Evolutionary conservation across 2,888 invertebrate genomes (phyloP).

Genomic region (Priocnemis perturbator): DNA sequence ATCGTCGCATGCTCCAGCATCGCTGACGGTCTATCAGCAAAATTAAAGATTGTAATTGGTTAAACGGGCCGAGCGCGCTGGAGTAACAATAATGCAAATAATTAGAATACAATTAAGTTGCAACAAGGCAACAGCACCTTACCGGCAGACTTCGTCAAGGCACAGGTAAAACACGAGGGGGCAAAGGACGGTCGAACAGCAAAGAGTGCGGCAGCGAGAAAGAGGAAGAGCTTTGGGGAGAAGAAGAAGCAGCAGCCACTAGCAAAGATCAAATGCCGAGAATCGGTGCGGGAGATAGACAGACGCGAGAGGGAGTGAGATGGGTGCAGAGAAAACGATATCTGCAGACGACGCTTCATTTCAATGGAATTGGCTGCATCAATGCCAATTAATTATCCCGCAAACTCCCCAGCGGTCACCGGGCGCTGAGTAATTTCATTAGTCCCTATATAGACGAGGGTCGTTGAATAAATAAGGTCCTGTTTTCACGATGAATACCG

Average conservation of each 20-base stretch:
- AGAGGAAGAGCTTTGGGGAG: slow-evolving; percentile 6
- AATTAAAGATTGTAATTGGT: too few relatives aligned
- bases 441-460: slow-evolving; percentile 42
- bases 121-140: too few relatives aligned
- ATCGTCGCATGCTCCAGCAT: too few relatives aligned
- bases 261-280: not conserved
- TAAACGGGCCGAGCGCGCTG: too few relatives aligned
- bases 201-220: not conserved
- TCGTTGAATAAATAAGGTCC: slow-evolving; percentile 56
- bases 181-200: too few relatives aligned
- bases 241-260: not conserved
- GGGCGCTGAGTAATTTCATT: slow-evolving; percentile 57
- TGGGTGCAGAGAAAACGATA: slow-evolving; percentile 36
- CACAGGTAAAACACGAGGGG: too few relatives aligned
- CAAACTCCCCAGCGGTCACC: slow-evolving; percentile 49
- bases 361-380: slow-evolving; percentile 63
- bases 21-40: too few relatives aligned
- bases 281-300: slow-evolving; percentile 17
- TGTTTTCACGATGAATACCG: slow-evolving; percentile 37
- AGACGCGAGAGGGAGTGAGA: not conserved
- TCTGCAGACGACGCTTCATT: slow-evolving; percentile 47
- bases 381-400: slow-evolving; percentile 68
- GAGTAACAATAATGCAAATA: too few relatives aligned
- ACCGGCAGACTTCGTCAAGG: too few relatives aligned
- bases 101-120: too few relatives aligned